These are phyloP conservation scores for Micropterix aruncella DNA, from an alignment of 2,888 invertebrate species.

Conservation along the genomic window DNA sequence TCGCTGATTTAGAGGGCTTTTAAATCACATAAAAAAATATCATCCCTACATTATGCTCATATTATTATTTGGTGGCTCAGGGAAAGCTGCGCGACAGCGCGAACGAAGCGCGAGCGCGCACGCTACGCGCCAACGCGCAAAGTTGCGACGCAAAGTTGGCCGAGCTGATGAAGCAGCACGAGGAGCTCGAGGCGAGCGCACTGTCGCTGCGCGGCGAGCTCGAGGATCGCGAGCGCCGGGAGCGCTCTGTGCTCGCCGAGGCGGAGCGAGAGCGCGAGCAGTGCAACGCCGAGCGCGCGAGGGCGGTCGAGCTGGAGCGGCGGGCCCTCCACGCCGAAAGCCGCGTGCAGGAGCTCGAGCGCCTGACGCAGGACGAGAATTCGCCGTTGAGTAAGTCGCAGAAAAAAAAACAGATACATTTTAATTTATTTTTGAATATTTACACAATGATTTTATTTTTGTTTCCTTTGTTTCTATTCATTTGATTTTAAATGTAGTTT, in stretches of 20 bases:
- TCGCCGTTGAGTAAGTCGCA: no score
- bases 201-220: conserved; percentile 25
- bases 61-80: no score
- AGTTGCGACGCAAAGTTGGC: conserved; percentile 23
- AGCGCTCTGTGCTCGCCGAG: conserved; percentile 15
- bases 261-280: conserved; percentile 16
- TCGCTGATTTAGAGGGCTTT: no score
- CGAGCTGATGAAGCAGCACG: conserved; percentile 20
- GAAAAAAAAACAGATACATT: no score
- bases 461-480: no score
- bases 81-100: conserved; percentile 24
- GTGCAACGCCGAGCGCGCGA: not conserved
- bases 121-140: conserved; percentile 30
- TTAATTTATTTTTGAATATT: no score
- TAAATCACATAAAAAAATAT: no score
- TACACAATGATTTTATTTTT: no score
- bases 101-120: conserved; percentile 30
- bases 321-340: not conserved
- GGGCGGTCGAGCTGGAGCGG: not conserved
- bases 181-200: conserved; percentile 25
- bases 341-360: not conserved
- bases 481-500: no score
- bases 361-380: not conserved
- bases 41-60: no score
- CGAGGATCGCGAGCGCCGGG: conserved; percentile 24